Base-by-base conservation (phyloP, 30 jellyfish, hydroid and myxozoan genomes). In the Catostylus mosaicus region DNA sequence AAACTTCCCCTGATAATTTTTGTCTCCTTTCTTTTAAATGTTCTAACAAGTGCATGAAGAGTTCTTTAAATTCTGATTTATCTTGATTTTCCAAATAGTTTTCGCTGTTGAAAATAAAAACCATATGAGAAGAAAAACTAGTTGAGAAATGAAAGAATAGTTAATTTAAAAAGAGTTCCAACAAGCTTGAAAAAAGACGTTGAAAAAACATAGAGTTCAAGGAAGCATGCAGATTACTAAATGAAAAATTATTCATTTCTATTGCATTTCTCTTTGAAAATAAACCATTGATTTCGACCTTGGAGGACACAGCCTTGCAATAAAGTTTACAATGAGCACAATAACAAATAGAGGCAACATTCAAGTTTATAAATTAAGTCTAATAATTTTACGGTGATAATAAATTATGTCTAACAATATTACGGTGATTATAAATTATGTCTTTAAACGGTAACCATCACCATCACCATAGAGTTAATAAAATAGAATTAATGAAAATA, bases 1-100 rank as follows among this genome's bases (percentile, higher is more conserved):
- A 80, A 0, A 80, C 82, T 67, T 80, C 90, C 56, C 90, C 90
- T 22, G 90, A 80, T 26, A 38, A 45, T 32, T 33, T 31, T n/a
- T 69, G 90, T 51, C 67, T 80, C 30, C 36, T 64, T 33, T 65
- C 74, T 35, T 63, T 80, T 35, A 66, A 33, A 46, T 80, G 73
- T 45, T 80, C 90, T 32, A 80, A 32, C 67, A 80, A 50, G 50
- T 80, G 78, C 77, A 67, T 46, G 45, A 66, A 80, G 18, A 80
- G 82, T 34, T 67, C 77, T 31, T 56, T 80, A 31, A 64, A 67
- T 46, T 47, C 77, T 26, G 40, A 43, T 34, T 34, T 48, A 24
- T 52, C 85, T 50, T 74, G 54, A 40, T 24, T 31, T 30, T 52
- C 30, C 64, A 59, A 40, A 32, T 51, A 22, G 26, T 32, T 40